Evolutionary conservation across 1,140 invertebrate species (phyloP).

Genomic region (Penaeus chinensis): DNA sequence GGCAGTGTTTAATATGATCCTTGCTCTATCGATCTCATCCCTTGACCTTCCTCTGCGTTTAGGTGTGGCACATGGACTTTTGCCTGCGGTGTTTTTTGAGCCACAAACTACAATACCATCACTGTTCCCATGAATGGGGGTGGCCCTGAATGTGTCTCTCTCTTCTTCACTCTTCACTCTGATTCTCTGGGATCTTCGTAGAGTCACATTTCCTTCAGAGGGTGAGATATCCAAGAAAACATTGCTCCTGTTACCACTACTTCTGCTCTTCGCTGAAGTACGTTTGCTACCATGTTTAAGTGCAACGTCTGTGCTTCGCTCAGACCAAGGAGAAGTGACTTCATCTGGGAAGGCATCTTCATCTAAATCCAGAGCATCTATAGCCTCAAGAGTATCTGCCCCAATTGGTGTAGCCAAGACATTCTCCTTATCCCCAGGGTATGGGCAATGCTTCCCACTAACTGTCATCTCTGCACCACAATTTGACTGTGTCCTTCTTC

Average conservation of each 20-base stretch:
- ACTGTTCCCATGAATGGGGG: no score
- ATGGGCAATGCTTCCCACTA: no score
- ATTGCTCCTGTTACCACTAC: neutral
- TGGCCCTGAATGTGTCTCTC: neutral
- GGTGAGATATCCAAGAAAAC: neutral
- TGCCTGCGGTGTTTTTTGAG: no score
- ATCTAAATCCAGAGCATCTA: conserved; percentile 40
- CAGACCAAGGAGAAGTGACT: conserved; percentile 9
- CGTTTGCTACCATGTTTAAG: neutral
- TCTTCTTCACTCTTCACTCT: neutral
- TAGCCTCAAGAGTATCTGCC: conserved; percentile 12
- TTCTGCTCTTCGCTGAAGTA: neutral
- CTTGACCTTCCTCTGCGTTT: no score
- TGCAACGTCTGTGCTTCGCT: neutral
- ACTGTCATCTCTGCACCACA: no score
- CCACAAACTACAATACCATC: no score
- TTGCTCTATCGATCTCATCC: no score
- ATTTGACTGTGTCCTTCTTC: no score
- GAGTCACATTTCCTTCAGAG: neutral
- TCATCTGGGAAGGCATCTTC: conserved; percentile 23
- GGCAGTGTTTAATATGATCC: no score
- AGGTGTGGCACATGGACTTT: no score
- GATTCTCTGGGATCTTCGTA: conserved; percentile 27
- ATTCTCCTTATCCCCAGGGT: neutral
- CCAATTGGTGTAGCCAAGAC: neutral